Base-by-base conservation (phyloP, 1,140 invertebrate genomes). In the Vanessa atalanta region DNA sequence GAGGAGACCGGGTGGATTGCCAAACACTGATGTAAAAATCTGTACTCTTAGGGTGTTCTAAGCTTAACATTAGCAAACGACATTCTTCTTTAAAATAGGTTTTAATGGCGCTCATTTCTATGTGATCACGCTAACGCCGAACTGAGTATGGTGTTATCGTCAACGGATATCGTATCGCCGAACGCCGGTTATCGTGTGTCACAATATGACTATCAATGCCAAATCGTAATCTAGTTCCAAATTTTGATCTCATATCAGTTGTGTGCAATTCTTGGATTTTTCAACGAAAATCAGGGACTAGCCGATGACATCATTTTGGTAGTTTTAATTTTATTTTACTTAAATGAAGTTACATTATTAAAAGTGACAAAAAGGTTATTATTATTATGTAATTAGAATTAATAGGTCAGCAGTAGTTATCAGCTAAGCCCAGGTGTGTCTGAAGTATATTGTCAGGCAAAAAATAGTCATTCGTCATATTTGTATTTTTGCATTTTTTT, bases 21-120 rank as follows among this genome's bases (percentile, higher is more conserved):
- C 88, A 92, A 84, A 73, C 78, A 70, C 87, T 90, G 8, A 88
- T 81, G 60, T 88, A 90, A 55, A 91, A 92, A 67, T 88, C 83
- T 23, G 85, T 66, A 16, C 83, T 81, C 8, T 88, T 85, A 0
- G 77, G 73, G 65, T 90, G 83, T 61, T 88, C 89, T 65, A 92
- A 77, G 0, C 81, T 79, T 23, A 90, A 65, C 83, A 85, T 90
- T 7, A 76, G 75, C 61, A 73, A 65, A 16, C 85, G 76, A 15
- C 75, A 77, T 76, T 92, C 88, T 69, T 88, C 69, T 73, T 82
- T 85, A 57, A 88, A 89, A 81, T 90, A 92, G 3, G 72, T 77
- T 68, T 83, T 87, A 20, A 90, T 64, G 15, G 76, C 87, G 82
- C 80, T 83, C 90, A 92, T 91, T 23, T 16, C 6, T 57, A 12